Conservation (phyloP, 2,113 vertebrate species). For the Oreotrochilus melanogaster region DNA sequence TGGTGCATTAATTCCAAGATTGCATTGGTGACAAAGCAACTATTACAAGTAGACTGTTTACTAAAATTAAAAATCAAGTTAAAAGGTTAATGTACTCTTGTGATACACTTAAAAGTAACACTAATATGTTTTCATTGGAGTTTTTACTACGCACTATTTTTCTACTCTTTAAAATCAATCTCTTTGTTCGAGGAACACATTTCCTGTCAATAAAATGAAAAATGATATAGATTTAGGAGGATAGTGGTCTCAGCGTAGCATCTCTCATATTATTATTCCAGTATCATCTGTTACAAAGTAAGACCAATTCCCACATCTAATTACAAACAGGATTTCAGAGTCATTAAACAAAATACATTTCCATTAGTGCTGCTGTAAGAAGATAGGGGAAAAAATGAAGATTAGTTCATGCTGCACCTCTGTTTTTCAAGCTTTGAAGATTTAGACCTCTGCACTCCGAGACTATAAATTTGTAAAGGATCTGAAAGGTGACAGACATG, state of each 20-base stretch:
- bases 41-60: slow-evolving; percentile 10
- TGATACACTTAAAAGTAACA: slow-evolving; percentile 40
- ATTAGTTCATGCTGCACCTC: slow-evolving; percentile 78
- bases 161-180: slow-evolving; percentile 81
- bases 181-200: slow-evolving; percentile 79
- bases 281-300: slow-evolving; percentile 93
- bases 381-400: slow-evolving; percentile 76
- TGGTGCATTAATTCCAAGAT: slow-evolving; percentile 39
- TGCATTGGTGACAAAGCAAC: slow-evolving; percentile 29
- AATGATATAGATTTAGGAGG: slow-evolving; percentile 84
- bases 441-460: slow-evolving; percentile 73
- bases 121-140: slow-evolving; percentile 58
- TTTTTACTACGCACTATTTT: slow-evolving; percentile 81
- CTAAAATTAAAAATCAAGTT: slow-evolving; percentile 58
- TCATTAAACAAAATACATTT: slow-evolving; percentile 92
- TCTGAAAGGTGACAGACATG: slow-evolving; percentile 61
- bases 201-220: slow-evolving; percentile 88
- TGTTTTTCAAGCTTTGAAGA: slow-evolving; percentile 76
- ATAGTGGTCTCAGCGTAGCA: slow-evolving; percentile 82
- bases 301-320: slow-evolving; percentile 94
- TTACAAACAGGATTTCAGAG: slow-evolving; percentile 92
- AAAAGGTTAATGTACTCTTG: slow-evolving; percentile 32
- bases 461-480: slow-evolving; percentile 75
- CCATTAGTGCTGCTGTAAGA: slow-evolving; percentile 86
- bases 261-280: slow-evolving; percentile 91